Percentiles rank a stretch among this genome's conserved stretches.
Conservation (phyloP, 2,797 vertebrate species). For the Peromyscus attwateri region DNA sequence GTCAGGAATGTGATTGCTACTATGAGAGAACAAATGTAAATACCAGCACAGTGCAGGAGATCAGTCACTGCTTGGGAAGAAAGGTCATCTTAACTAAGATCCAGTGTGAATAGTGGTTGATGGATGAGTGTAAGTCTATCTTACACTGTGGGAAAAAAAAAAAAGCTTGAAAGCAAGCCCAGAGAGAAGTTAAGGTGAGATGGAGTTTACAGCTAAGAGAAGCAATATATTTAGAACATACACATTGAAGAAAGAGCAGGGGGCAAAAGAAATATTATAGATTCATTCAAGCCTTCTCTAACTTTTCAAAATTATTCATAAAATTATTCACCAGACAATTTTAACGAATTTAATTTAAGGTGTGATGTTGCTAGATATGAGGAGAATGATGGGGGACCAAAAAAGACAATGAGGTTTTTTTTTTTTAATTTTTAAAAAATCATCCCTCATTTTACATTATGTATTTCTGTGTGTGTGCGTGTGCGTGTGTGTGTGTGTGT, state of each 20-base stretch:
- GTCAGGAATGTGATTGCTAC: not conserved
- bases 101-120: not conserved
- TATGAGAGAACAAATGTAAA: not conserved
- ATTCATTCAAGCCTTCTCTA: not conserved
- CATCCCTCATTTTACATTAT: too few species aligned
- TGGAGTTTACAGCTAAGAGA: not conserved
- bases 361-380: not conserved
- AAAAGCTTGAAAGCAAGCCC: not conserved
- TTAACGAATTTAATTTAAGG: not conserved
- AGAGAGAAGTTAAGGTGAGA: not conserved
- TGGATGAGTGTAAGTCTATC: not conserved
- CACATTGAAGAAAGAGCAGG: not conserved
- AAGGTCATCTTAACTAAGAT: not conserved
- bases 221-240: not conserved
- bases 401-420: not conserved
- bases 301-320: not conserved
- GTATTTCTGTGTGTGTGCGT: not conserved
- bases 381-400: not conserved
- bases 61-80: not conserved
- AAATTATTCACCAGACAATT: not conserved
- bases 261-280: not conserved
- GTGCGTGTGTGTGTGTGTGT: not conserved
- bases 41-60: not conserved
- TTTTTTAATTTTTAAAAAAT: too few species aligned
- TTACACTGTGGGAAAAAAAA: not conserved